A percentile compares a stretch with the other conserved stretches of the same genome.
These are phyloP conservation scores for Oceanodroma tethys DNA, from an alignment of 2,113 vertebrate genomes.

Conservation along the genomic window DNA sequence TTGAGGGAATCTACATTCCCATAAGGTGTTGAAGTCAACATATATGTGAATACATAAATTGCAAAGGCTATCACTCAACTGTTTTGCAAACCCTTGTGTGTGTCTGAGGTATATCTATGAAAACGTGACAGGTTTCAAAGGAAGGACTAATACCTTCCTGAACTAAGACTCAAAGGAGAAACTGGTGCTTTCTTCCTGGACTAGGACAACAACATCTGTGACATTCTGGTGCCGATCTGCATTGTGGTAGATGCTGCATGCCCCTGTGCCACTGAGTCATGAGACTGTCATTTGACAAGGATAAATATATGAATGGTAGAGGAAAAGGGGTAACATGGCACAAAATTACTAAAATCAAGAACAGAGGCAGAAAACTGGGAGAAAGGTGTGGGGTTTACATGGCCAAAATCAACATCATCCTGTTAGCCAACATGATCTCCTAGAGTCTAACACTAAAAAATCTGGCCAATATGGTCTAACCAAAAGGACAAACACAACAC, in stretches of 20 bases:
- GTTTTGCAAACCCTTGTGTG: background rate
- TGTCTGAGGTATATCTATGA: background rate
- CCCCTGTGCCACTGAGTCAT: background rate
- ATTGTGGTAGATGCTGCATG: background rate
- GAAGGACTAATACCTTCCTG: background rate
- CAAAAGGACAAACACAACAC: background rate
- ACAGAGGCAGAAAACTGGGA: background rate
- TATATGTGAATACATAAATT: background rate
- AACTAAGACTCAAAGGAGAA: background rate
- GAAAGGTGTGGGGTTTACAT: background rate
- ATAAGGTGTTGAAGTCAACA: background rate
- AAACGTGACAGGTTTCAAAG: background rate
- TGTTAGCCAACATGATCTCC: background rate
- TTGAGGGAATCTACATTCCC: background rate
- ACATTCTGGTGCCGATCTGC: background rate
- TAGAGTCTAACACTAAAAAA: background rate
- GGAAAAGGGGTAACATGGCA: background rate
- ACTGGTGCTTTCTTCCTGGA: background rate
- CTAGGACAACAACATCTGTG: background rate
- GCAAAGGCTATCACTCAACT: background rate
- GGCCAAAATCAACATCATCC: background rate
- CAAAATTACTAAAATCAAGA: background rate
- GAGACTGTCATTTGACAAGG: background rate
- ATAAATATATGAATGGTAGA: background rate
- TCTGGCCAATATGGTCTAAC: background rate